A percentile compares a stretch with the other conserved stretches of the same genome.
These are phyloP conservation scores for Megathymus violae DNA, from an alignment of 1,140 invertebrate species.

Conservation along the genomic window DNA sequence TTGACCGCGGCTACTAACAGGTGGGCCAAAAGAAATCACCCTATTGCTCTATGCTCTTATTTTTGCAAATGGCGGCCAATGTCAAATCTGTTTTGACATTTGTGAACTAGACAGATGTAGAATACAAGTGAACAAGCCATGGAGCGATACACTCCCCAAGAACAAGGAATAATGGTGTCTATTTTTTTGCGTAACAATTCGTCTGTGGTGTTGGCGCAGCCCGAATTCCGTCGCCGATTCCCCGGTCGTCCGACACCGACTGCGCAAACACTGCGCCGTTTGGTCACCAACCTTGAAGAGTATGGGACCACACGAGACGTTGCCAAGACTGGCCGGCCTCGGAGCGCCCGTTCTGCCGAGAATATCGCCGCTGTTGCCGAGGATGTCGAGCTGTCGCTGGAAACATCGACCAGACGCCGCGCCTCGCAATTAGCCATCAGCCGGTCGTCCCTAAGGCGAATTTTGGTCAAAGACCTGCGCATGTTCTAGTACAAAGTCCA, in stretches of 20 bases:
- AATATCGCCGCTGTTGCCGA: conserved; percentile 25
- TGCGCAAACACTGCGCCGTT: neutral
- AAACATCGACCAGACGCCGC: conserved; percentile 22
- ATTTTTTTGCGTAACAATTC: neutral
- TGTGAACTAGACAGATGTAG: neutral
- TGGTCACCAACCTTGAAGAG: neutral
- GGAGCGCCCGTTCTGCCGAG: conserved; percentile 13
- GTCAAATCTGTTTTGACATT: neutral
- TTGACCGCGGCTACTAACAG: too few relatives aligned
- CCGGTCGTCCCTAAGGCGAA: conserved; percentile 11
- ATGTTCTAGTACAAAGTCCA: conserved; percentile 36
- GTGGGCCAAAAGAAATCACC: neutral
- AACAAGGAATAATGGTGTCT: neutral
- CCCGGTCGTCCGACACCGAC: neutral
- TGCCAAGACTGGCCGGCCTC: neutral
- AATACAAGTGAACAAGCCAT: neutral
- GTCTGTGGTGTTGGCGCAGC: neutral
- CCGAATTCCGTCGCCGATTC: neutral
- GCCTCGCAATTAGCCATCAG: conserved; percentile 22
- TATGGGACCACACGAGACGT: neutral
- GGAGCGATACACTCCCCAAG: neutral
- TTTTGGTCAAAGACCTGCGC: conserved; percentile 32
- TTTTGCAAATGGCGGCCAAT: too few relatives aligned
- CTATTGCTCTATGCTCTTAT: too few relatives aligned
- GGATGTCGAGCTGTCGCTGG: neutral